Percentiles rank a stretch among this genome's conserved stretches.
phyloP scores from a whole-genome alignment of 2,797 vertebrate species.

The Brotula barbata region DNA sequence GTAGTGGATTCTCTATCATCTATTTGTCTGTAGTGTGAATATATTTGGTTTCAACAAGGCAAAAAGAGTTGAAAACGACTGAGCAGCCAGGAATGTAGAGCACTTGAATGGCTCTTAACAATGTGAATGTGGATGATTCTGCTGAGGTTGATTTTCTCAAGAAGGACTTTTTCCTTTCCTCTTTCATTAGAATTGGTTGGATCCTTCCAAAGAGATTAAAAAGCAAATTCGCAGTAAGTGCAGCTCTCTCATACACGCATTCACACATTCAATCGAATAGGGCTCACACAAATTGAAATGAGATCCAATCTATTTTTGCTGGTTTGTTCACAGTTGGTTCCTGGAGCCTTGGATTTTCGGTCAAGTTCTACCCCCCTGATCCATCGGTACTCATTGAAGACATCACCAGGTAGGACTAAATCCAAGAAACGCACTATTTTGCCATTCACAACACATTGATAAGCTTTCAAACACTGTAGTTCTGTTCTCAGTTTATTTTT shows the following conservation, averaged over 20 bases:
- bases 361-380: conserved; percentile 98
- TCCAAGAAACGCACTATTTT: neutral
- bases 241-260: conserved; percentile 10
- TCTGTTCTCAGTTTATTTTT: no score
- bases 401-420: conserved; percentile 89
- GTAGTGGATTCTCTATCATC: conserved; percentile 51
- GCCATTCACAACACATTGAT: no score
- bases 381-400: conserved; percentile 96
- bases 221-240: conserved; percentile 96
- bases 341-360: conserved; percentile 94
- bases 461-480: no score
- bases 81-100: conserved; percentile 3
- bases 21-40: conserved; percentile 27
- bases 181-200: conserved; percentile 92
- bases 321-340: conserved; percentile 81
- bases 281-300: neutral
- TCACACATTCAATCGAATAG: neutral
- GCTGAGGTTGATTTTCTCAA: conserved; percentile 37
- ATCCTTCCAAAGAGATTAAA: conserved; percentile 99
- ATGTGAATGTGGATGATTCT: conserved; percentile 34
- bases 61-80: conserved; percentile 19
- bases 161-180: conserved; percentile 44
- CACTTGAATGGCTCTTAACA: conserved; percentile 31
- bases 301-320: conserved; percentile 18
- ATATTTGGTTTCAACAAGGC: conserved; percentile 33